Percentiles rank a stretch among this genome's conserved stretches.
Conservation (phyloP, 2,888 invertebrate species). For the Erebia epiphron region DNA sequence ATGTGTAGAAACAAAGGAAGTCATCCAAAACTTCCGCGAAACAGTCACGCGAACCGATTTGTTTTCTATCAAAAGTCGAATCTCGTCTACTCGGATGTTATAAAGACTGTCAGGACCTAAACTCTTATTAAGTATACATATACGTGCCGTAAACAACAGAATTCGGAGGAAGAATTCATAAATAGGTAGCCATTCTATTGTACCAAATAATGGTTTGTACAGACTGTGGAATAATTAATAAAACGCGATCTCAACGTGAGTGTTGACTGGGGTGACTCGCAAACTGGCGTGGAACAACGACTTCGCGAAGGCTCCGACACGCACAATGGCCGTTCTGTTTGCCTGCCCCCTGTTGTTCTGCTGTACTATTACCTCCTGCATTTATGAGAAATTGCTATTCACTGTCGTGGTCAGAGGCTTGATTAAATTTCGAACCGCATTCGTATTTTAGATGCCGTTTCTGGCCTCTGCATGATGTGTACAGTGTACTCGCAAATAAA, state of each 20-base stretch:
- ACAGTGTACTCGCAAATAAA: slow-evolving; percentile 20
- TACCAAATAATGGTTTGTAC: slow-evolving; percentile 17
- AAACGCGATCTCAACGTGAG: slow-evolving; percentile 52
- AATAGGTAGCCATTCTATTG: not conserved
- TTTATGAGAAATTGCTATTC: slow-evolving; percentile 55
- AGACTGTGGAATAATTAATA: slow-evolving; percentile 28
- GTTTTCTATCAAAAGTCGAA: slow-evolving; percentile 31
- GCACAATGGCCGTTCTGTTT: slow-evolving; percentile 71
- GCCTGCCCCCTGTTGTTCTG: slow-evolving; percentile 48
- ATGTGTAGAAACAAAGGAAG: slow-evolving; percentile 74
- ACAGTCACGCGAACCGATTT: slow-evolving; percentile 66
- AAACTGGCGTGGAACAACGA: slow-evolving; percentile 63
- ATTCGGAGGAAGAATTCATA: not conserved
- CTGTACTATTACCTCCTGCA: slow-evolving; percentile 49
- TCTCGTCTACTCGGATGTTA: slow-evolving; percentile 24
- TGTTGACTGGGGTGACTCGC: slow-evolving; percentile 61
- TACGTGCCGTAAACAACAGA: not conserved
- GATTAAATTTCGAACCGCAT: slow-evolving; percentile 64
- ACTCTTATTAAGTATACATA: not conserved
- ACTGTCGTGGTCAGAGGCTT: slow-evolving; percentile 58
- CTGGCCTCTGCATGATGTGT: slow-evolving; percentile 23
- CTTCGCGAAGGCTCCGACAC: slow-evolving; percentile 59
- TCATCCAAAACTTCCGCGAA: slow-evolving; percentile 68
- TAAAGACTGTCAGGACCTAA: slow-evolving; percentile 17
- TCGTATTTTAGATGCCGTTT: slow-evolving; percentile 40